phyloP scores from a whole-genome alignment of 1,140 invertebrate species.

The Drosophila albomicans region DNA sequence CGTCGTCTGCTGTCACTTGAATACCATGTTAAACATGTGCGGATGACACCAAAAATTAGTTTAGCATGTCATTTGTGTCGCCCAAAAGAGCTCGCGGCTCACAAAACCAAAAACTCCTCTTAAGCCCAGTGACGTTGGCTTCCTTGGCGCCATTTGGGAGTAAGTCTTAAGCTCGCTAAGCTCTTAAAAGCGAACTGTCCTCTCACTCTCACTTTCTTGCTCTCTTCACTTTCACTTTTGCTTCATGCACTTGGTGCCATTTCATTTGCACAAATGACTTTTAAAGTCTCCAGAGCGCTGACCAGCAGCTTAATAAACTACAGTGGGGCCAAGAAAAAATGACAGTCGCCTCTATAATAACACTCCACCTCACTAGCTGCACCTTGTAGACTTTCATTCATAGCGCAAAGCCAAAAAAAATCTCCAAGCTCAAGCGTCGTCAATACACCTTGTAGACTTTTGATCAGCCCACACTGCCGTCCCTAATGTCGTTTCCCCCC shows the following conservation, averaged over 20 bases:
- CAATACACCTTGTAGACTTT: neutral
- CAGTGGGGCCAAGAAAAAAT: neutral
- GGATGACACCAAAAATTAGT: constrained; percentile 76
- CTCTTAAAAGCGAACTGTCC: constrained; percentile 10
- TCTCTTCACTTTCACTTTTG: neutral
- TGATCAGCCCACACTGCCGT: constrained; percentile 29
- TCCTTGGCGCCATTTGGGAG: no score
- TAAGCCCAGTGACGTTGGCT: constrained; percentile 6
- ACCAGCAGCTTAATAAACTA: constrained; percentile 1
- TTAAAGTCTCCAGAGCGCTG: constrained; percentile 15
- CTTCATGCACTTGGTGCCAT: neutral
- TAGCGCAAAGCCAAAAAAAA: no score
- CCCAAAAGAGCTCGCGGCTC: constrained; percentile 29
- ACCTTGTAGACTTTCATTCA: neutral
- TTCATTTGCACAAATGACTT: constrained; percentile 28
- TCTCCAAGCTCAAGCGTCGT: neutral
- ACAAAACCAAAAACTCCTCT: constrained; percentile 30
- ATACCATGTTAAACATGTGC: constrained; percentile 68
- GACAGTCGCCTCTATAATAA: neutral
- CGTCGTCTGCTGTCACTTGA: constrained; percentile 55
- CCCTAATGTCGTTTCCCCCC: constrained; percentile 1
- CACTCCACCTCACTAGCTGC: neutral
- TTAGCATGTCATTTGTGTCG: constrained; percentile 68
- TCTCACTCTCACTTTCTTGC: neutral
- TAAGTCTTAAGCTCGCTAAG: constrained; percentile 27